Conservation (phyloP, 2,797 vertebrate genomes). For the Sternarchorhynchus goeldii region DNA sequence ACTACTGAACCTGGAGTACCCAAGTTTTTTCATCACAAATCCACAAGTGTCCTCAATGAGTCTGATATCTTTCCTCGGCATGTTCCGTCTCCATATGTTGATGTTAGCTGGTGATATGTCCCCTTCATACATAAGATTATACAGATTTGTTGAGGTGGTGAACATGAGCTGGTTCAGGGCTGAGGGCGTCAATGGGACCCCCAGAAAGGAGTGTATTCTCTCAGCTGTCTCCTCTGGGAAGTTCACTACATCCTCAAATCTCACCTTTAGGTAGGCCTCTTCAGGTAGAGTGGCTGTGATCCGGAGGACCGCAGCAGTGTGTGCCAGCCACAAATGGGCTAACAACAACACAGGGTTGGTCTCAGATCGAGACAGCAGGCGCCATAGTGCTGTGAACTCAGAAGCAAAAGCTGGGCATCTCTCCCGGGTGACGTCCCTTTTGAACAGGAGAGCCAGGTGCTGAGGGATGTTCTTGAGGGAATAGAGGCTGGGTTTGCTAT, state of each 20-base stretch:
- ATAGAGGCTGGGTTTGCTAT: slow-evolving; percentile 90
- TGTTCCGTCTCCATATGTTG: slow-evolving; percentile 84
- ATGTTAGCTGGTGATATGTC: slow-evolving; percentile 88
- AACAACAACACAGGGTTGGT: slow-evolving; percentile 81
- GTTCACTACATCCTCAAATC: slow-evolving; percentile 90
- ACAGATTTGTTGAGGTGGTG: slow-evolving; percentile 93
- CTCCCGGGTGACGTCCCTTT: slow-evolving; percentile 71
- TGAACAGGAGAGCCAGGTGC: slow-evolving; percentile 85
- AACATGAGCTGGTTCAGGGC: slow-evolving; percentile 95
- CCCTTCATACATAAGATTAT: slow-evolving; percentile 92
- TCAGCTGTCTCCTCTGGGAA: slow-evolving; percentile 86
- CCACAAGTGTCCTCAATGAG: slow-evolving; percentile 88
- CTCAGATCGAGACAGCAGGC: slow-evolving; percentile 77
- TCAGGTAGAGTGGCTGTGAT: slow-evolving; percentile 77
- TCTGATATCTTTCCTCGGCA: slow-evolving; percentile 84
- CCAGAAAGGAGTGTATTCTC: slow-evolving; percentile 87
- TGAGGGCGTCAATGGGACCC: slow-evolving; percentile 86
- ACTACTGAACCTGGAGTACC: slow-evolving; percentile 83
- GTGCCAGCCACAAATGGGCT: slow-evolving; percentile 92
- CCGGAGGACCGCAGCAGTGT: slow-evolving; percentile 85
- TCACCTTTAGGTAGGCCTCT: slow-evolving; percentile 80
- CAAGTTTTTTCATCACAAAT: slow-evolving; percentile 86
- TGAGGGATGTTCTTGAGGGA: slow-evolving; percentile 88
- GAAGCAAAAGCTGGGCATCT: slow-evolving; percentile 81
- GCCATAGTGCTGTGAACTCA: slow-evolving; percentile 84